A percentile compares a stretch with the other conserved stretches of the same genome.
These are phyloP conservation scores for Rhyacophila brunnea DNA, from an alignment of 1,140 invertebrate species.

Conservation along the genomic window DNA sequence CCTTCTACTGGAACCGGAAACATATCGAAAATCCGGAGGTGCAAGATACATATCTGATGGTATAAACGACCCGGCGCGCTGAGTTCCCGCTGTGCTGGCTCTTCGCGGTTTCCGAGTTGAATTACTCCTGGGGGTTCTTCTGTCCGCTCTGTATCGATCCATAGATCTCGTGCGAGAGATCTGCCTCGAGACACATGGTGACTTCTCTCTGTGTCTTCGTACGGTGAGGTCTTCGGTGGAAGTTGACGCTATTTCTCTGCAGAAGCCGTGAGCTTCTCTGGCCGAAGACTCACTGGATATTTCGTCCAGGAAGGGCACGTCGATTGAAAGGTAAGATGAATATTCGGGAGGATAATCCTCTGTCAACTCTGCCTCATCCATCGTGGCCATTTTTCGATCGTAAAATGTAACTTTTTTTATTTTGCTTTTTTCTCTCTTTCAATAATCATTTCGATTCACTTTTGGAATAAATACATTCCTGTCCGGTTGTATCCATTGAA, in stretches of 20 bases:
- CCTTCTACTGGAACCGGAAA: conserved; percentile 3
- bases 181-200: conserved; percentile 14
- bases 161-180: conserved; percentile 27
- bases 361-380: conserved; percentile 15
- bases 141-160: conserved; percentile 24
- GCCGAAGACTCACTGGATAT: conserved; percentile 18
- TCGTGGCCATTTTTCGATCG: conserved; percentile 19
- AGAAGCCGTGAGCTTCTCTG: conserved; percentile 6
- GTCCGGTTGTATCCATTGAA: too few relatives aligned
- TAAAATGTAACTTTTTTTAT: too few relatives aligned
- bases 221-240: conserved; percentile 27
- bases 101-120: conserved; percentile 24
- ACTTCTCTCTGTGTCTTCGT: neutral
- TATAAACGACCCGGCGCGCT: conserved; percentile 5
- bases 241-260: conserved; percentile 1
- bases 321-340: conserved; percentile 24
- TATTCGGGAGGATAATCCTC: conserved; percentile 26
- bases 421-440: too few relatives aligned
- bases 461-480: too few relatives aligned
- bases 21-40: neutral
- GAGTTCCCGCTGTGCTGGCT: conserved; percentile 40
- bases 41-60: conserved; percentile 13
- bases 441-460: too few relatives aligned
- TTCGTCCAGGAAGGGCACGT: conserved; percentile 24
- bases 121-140: conserved; percentile 4